Evolutionary conservation across 2,113 vertebrate genomes (phyloP).

Genomic region (Callospermophilus lateralis): DNA sequence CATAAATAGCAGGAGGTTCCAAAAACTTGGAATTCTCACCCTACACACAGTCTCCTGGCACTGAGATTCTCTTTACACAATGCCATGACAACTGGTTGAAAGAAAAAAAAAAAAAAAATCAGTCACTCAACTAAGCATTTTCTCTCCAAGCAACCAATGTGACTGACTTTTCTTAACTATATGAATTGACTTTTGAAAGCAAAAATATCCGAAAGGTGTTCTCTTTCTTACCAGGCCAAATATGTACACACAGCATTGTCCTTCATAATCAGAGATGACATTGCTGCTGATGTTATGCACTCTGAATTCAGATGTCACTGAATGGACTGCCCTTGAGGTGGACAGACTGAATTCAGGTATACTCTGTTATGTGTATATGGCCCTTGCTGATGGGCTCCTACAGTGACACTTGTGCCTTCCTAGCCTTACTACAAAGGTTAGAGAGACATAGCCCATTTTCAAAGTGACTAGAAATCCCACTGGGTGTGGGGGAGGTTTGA

Average conservation of each 20-base stretch:
- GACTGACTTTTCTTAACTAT: background rate
- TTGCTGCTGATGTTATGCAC: background rate
- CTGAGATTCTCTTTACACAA: background rate
- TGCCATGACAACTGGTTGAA: background rate
- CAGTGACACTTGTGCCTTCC: background rate
- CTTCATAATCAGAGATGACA: background rate
- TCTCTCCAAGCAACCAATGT: background rate
- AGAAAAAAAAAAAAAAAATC: background rate
- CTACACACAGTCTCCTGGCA: background rate
- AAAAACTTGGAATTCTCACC: background rate
- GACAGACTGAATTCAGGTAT: background rate
- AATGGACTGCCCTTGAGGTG: background rate
- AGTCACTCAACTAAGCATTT: constrained; percentile 5
- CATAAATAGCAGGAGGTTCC: background rate
- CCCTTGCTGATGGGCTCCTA: background rate
- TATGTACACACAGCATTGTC: background rate
- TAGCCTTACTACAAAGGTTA: background rate
- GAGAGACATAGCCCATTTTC: background rate
- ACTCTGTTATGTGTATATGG: background rate
- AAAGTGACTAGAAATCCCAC: background rate
- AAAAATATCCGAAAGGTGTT: constrained; percentile 15
- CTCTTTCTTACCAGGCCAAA: background rate
- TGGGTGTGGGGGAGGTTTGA: background rate
- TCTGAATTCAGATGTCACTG: background rate
- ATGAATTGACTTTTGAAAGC: background rate